phyloP scores from a whole-genome alignment of 2,797 vertebrate species.

The Rhyacichthys aspro region DNA sequence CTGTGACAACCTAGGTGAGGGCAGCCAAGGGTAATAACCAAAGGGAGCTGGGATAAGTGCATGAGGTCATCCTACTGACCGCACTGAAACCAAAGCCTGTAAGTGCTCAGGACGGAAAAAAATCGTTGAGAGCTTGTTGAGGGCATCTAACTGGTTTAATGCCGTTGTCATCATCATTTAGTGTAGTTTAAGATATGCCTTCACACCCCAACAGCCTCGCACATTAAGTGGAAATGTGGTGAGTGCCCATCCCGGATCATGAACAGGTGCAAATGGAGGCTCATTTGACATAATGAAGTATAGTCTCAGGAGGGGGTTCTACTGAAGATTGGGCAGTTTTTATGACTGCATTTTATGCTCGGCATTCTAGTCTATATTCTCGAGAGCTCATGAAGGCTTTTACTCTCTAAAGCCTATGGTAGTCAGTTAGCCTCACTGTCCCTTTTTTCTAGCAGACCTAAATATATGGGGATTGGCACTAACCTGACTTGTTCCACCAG shows the following conservation, averaged over 20 bases:
- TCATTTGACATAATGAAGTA: conserved; percentile 73
- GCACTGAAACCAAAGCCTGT: conserved; percentile 36
- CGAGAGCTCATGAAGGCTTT: conserved; percentile 64
- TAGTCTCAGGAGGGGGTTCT: conserved; percentile 54
- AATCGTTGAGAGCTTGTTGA: conserved; percentile 34
- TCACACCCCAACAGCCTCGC: conserved; percentile 24
- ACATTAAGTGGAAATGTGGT: conserved; percentile 43
- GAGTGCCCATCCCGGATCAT: conserved; percentile 43
- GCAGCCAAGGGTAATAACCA: conserved; percentile 56
- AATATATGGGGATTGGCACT: conserved; percentile 24
- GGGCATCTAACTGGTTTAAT: conserved; percentile 61
- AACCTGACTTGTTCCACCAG: conserved; percentile 25
- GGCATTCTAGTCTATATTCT: conserved; percentile 58
- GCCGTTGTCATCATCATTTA: conserved; percentile 53
- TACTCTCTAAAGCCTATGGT: conserved; percentile 45
- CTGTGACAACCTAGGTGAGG: conserved; percentile 45
- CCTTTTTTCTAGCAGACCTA: conserved; percentile 3
- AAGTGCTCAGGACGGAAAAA: conserved; percentile 7
- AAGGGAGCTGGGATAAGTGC: conserved; percentile 50
- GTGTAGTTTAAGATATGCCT: conserved; percentile 54
- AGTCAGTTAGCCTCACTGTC: conserved; percentile 21
- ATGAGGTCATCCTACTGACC: conserved; percentile 35
- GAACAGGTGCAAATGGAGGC: conserved; percentile 58
- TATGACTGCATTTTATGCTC: conserved; percentile 60
- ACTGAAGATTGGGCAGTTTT: conserved; percentile 57